Evolutionary conservation across 2,797 vertebrate species (phyloP).

Genomic region (Macropus fuliginosus): DNA sequence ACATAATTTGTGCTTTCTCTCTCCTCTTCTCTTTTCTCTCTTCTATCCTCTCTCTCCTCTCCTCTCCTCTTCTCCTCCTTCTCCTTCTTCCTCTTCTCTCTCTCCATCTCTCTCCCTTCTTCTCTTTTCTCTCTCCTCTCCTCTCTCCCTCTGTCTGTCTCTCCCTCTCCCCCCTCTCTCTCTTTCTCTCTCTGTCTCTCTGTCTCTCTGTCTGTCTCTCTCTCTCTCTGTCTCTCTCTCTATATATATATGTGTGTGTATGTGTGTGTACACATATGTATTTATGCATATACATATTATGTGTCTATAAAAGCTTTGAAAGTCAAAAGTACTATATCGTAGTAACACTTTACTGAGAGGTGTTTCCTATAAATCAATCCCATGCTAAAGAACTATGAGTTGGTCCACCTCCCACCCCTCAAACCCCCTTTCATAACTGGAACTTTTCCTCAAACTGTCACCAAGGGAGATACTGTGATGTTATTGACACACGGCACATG

Average conservation of each 20-base stretch:
- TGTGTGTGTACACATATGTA: too few species aligned
- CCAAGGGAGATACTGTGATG: conserved; percentile 61
- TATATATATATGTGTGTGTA: neutral
- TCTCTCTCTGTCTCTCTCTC: neutral
- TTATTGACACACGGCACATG: conserved; percentile 79
- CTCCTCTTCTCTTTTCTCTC: too few species aligned
- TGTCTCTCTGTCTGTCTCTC: too few species aligned
- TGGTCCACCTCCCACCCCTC: neutral
- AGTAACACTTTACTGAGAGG: neutral
- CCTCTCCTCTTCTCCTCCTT: too few species aligned
- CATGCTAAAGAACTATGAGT: conserved; percentile 20
- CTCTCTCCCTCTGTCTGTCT: neutral
- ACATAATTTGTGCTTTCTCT: neutral
- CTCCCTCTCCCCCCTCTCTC: neutral
- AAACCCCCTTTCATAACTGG: conserved; percentile 17
- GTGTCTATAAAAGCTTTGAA: neutral
- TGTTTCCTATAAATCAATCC: neutral
- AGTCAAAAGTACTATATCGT: neutral
- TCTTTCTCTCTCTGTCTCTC: too few species aligned
- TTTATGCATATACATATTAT: neutral
- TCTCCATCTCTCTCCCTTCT: too few species aligned
- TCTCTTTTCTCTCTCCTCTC: too few species aligned
- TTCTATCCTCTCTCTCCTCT: neutral
- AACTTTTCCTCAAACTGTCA: conserved; percentile 60
- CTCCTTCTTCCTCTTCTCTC: too few species aligned